phyloP scores from a whole-genome alignment of 2,797 vertebrate species.

The Falco peregrinus region DNA sequence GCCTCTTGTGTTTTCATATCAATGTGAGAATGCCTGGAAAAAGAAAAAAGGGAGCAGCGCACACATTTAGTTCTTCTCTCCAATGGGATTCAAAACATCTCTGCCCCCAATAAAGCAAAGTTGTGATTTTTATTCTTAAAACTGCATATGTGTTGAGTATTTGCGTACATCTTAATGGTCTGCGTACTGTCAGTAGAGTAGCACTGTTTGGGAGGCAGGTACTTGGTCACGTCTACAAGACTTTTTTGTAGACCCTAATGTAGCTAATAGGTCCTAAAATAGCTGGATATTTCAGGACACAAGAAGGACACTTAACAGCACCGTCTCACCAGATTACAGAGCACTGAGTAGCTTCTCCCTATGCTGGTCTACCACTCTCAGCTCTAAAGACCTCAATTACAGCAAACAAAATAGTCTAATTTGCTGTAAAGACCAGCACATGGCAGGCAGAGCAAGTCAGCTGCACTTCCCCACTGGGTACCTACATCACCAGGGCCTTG shows the following conservation, averaged over 20 bases:
- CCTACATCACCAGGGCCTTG: conserved; percentile 89
- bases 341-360: neutral
- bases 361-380: neutral
- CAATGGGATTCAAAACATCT: neutral
- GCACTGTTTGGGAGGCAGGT: neutral
- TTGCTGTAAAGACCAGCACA: neutral
- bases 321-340: neutral
- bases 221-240: neutral
- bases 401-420: neutral
- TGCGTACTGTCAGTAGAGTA: neutral
- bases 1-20: conserved; percentile 91
- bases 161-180: neutral
- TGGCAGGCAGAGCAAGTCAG: neutral
- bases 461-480: neutral
- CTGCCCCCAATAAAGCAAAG: neutral
- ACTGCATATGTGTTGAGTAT: neutral
- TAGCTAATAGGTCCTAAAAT: neutral
- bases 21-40: conserved; percentile 85
- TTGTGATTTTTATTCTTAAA: neutral
- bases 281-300: neutral
- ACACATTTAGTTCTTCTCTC: neutral
- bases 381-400: neutral
- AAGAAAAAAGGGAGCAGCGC: neutral
- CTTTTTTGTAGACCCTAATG: neutral
- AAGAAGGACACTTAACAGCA: neutral